Percentiles rank a stretch among this genome's conserved stretches.
These are phyloP conservation scores for Trichomycterus rosablanca DNA, from an alignment of 2,113 vertebrate species.

Conservation along the genomic window DNA sequence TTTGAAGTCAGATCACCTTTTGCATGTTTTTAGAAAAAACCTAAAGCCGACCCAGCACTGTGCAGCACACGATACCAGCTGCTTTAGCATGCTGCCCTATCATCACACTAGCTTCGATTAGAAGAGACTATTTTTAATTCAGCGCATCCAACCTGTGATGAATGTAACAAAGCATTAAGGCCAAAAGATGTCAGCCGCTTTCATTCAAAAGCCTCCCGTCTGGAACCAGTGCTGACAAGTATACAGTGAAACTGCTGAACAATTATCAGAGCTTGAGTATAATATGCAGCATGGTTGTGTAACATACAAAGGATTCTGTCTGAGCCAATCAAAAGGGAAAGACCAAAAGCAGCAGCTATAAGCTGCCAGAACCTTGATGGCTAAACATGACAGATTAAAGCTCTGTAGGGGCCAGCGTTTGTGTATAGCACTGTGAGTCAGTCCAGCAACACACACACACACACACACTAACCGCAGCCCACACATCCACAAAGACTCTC, in stretches of 20 bases:
- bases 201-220: no score
- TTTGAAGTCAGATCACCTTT: no score
- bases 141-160: no score
- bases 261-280: neutral
- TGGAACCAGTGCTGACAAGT: no score
- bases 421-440: slow-evolving; percentile 3
- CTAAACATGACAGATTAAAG: slow-evolving; percentile 35
- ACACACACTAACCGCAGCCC: neutral
- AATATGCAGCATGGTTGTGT: neutral
- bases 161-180: slow-evolving; percentile 10
- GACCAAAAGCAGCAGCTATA: slow-evolving; percentile 15
- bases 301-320: slow-evolving; percentile 1
- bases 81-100: no score
- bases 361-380: slow-evolving; percentile 27
- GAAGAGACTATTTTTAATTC: no score
- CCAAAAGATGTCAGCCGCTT: no score
- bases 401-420: slow-evolving; percentile 19
- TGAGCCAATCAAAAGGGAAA: slow-evolving; percentile 4
- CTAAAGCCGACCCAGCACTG: no score
- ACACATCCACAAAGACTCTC: slow-evolving; percentile 3
- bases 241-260: neutral
- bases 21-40: no score
- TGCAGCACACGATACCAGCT: no score
- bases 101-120: no score
- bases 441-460: neutral